Conservation (phyloP, 2,888 invertebrate genomes). For the Drosophila macrothrix region DNA sequence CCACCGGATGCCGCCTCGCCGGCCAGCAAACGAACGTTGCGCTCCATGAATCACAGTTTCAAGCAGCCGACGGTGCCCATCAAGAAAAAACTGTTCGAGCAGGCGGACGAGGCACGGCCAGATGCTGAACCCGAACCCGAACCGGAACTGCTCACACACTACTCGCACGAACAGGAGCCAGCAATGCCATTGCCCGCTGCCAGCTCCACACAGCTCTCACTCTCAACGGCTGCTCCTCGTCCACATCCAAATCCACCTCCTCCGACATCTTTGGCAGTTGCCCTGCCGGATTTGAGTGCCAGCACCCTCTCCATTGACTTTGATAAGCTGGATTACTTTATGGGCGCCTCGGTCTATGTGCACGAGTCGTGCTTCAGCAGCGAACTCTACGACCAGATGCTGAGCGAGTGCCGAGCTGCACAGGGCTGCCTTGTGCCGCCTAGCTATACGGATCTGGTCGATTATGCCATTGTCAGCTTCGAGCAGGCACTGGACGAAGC, state of each 20-base stretch:
- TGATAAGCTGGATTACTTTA: slow-evolving; percentile 82
- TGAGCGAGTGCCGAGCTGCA: slow-evolving; percentile 86
- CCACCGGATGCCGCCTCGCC: slow-evolving; percentile 87
- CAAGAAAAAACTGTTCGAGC: slow-evolving; percentile 77
- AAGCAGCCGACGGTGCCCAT: slow-evolving; percentile 82
- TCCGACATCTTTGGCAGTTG: neutral
- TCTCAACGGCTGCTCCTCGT: neutral
- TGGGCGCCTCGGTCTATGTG: slow-evolving; percentile 83
- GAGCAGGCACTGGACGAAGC: slow-evolving; percentile 75
- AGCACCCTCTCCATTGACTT: slow-evolving; percentile 81
- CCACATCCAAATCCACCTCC: neutral
- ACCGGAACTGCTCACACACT: slow-evolving; percentile 78
- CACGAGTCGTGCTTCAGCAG: slow-evolving; percentile 85
- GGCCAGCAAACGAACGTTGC: slow-evolving; percentile 86
- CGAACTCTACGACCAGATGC: slow-evolving; percentile 84
- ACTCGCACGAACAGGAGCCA: slow-evolving; percentile 79
- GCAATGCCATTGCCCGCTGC: slow-evolving; percentile 71
- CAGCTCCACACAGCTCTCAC: slow-evolving; percentile 69
- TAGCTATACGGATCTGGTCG: slow-evolving; percentile 86
- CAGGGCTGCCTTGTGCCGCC: slow-evolving; percentile 86
- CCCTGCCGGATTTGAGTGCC: slow-evolving; percentile 66
- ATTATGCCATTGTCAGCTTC: slow-evolving; percentile 89
- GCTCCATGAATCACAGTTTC: slow-evolving; percentile 84
- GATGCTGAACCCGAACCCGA: slow-evolving; percentile 21
- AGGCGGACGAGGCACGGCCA: slow-evolving; percentile 9